Conservation (phyloP, 2,797 vertebrate species). For the Paedocypris micromegethes region DNA sequence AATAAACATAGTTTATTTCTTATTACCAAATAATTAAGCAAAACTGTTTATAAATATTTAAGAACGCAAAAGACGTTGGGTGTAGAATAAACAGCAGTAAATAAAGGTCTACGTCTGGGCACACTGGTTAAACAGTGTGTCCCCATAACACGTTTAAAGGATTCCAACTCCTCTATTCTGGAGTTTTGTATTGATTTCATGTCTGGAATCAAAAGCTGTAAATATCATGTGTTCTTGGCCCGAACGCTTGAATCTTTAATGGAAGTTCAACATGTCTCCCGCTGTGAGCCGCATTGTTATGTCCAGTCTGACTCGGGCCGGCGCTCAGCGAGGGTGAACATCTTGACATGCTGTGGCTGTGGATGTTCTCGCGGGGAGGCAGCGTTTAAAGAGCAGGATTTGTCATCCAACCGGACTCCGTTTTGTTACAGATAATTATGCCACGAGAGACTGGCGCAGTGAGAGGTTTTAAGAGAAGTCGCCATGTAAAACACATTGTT, state of each 20-base stretch:
- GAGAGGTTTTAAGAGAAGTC: constrained; percentile 8
- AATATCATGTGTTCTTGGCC: constrained; percentile 11
- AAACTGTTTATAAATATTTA: too few relatives aligned
- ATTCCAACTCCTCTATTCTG: constrained; percentile 2
- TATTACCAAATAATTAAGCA: too few relatives aligned
- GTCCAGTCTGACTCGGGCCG: not conserved
- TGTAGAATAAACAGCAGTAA: not conserved
- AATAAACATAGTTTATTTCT: too few relatives aligned
- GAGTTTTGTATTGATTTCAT: constrained; percentile 28
- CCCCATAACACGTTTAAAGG: constrained; percentile 1
- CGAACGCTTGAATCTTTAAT: constrained; percentile 17
- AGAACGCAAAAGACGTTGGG: too few relatives aligned
- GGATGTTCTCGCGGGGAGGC: constrained; percentile 1
- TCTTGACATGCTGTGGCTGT: not conserved
- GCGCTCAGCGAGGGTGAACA: not conserved
- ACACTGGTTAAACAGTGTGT: not conserved
- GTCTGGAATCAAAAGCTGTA: constrained; percentile 21
- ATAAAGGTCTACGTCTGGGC: constrained; percentile 9
- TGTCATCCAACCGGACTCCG: constrained; percentile 14
- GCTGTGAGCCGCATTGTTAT: constrained; percentile 9
- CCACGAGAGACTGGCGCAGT: constrained; percentile 22
- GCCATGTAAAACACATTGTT: constrained; percentile 20
- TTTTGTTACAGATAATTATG: constrained; percentile 28
- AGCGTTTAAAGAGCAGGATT: constrained; percentile 16
- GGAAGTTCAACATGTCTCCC: not conserved